These are phyloP conservation scores for Ptychodera flava DNA, from an alignment of 35 echinoderm and acorn worm genomes.

Conservation along the genomic window DNA sequence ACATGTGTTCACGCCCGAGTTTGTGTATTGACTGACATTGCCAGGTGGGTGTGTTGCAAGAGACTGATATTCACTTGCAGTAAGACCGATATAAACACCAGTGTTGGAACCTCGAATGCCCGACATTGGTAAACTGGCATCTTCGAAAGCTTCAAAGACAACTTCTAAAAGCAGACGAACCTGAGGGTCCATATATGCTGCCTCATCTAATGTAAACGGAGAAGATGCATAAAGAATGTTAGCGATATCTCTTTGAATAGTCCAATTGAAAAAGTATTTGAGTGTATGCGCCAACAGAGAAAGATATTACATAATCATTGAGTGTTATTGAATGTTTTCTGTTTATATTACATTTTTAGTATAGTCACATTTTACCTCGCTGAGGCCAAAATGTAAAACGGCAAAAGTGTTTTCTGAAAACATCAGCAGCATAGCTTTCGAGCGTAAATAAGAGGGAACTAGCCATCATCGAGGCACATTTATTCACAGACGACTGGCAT, in stretches of 20 bases:
- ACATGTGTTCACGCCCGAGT: conserved; percentile 76
- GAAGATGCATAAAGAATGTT: no score
- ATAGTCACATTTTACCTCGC: background rate
- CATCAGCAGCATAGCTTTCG: background rate
- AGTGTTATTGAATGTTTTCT: background rate
- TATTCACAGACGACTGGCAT: background rate
- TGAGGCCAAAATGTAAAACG: background rate
- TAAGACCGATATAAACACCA: conserved; percentile 85
- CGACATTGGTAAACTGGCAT: conserved; percentile 72
- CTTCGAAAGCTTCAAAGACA: conserved; percentile 81
- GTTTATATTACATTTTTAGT: background rate
- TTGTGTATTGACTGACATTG: conserved; percentile 98
- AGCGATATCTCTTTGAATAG: background rate
- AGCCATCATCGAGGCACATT: background rate
- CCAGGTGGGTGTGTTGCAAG: conserved; percentile 65
- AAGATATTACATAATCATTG: background rate
- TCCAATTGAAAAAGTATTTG: background rate
- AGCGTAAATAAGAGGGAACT: background rate
- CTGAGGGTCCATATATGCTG: conserved; percentile 87
- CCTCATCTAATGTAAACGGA: conserved; percentile 69
- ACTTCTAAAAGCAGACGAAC: conserved; percentile 61
- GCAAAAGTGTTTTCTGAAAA: background rate
- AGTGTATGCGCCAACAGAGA: background rate
- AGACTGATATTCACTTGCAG: conserved; percentile 81
- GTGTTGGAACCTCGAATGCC: conserved; percentile 73